Percentiles rank a stretch among this genome's conserved stretches.
Evolutionary conservation across 2,888 invertebrate genomes (phyloP).

Genomic region (Mesopsocus fuscifrons): DNA sequence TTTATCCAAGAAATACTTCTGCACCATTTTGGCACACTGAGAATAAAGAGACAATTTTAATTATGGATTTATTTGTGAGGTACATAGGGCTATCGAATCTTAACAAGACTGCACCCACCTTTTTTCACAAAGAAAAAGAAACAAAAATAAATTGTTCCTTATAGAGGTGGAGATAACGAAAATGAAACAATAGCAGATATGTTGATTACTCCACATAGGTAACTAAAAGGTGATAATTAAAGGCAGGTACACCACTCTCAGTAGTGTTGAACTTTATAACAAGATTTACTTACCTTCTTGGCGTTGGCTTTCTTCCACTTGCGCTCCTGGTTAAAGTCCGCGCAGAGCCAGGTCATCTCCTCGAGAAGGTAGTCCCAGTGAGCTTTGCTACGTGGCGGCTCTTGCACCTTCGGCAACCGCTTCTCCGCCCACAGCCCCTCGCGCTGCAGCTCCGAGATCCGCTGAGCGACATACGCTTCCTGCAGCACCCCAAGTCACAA

Average conservation of each 20-base stretch:
- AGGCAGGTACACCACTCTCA: no score
- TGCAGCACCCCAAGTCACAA: conserved; percentile 24
- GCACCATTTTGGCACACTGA: conserved; percentile 71
- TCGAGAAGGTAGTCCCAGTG: conserved; percentile 98
- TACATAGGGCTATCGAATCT: no score
- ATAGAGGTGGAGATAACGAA: conserved; percentile 11
- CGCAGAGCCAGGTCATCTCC: conserved; percentile 97
- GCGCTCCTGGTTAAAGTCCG: conserved; percentile 93
- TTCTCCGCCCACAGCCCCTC: conserved; percentile 91
- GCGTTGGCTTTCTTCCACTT: conserved; percentile 96
- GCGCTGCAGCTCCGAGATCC: conserved; percentile 78
- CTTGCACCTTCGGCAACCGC: conserved; percentile 77
- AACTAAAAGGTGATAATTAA: no score
- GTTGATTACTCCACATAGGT: no score
- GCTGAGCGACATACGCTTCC: conserved; percentile 86
- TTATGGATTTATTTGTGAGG: no score
- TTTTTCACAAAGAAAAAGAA: no score
- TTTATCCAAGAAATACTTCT: conserved; percentile 81
- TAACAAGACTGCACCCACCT: no score
- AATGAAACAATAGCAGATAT: no score
- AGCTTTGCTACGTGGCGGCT: conserved; percentile 74
- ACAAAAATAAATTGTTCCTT: conserved; percentile 8
- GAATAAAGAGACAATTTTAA: no score
- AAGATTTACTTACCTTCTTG: conserved; percentile 57
- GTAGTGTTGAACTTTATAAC: no score